Base-by-base conservation (phyloP, 2,113 vertebrate species). In the Amblyopsis rosae region DNA sequence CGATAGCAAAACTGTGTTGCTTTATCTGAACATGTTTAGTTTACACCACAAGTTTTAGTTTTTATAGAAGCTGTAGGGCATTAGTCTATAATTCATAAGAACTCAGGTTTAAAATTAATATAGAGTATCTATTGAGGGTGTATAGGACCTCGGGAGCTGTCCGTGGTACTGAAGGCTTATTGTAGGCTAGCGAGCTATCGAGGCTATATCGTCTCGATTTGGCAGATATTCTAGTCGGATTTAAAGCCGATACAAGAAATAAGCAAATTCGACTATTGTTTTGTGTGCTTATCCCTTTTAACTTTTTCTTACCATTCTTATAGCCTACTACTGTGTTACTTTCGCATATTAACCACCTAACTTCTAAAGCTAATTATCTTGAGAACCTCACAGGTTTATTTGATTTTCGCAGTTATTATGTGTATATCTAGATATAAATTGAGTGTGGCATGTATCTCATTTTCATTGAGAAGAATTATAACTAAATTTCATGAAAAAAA, bases 91-190 rank as follows among this genome's bases (percentile, higher is more conserved):
- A 10, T 55, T 17, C n/a, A 6, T 53, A 15, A 26, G 2, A 26
- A 59, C 51, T 70, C 0, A 45, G 17, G 50, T 59, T 59, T 3
- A 17, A 66, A 63, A 2, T 60, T 26, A 26, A 56, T 3, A 12
- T 12, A 12, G 12, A 41, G 26, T 26, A 26, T 26, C n/a, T n/a
- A 3, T 6, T 53, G 13, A 13, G 6, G 51, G 62, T 67, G 35
- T 57, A 57, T 54, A 15, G 9, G 66, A 10, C 55, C 57, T 9
- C 59, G 79, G 87, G 77, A 83, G 80, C 89, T 90, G 87, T 87
- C 89, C 70, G 8, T 51, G 84, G 87, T 90, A 73, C 86, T 90
- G 83, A 74, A 81, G 63, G 15, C 4, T 12, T 35, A 51, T 9
- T 32, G n/a, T n/a, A 35, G 41, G 15, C 53, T 3, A 26, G 26